Conservation (phyloP, 2,113 vertebrate genomes). For the Protobothrops flavoviridis region DNA sequence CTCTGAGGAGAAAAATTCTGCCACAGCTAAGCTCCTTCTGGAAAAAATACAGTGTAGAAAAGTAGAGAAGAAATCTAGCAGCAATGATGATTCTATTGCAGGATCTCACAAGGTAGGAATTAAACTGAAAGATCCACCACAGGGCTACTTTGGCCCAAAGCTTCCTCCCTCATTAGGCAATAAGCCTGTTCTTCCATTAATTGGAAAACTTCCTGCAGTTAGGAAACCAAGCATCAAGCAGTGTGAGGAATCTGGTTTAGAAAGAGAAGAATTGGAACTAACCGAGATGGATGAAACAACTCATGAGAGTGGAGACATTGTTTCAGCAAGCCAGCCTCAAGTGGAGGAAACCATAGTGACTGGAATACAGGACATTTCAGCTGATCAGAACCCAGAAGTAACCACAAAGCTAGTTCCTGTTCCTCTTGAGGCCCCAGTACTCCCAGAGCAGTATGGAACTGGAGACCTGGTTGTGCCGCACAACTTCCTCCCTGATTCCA, state of each 20-base stretch:
- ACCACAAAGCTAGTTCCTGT: slow-evolving; percentile 52
- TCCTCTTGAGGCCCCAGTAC: slow-evolving; percentile 47
- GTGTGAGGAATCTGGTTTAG: slow-evolving; percentile 75
- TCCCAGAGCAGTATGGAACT: slow-evolving; percentile 66
- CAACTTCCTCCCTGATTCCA: slow-evolving; percentile 68
- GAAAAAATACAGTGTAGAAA: slow-evolving; percentile 93
- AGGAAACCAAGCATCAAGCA: slow-evolving; percentile 79
- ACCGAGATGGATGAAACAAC: slow-evolving; percentile 73
- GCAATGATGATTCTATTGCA: slow-evolving; percentile 70
- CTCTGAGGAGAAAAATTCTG: slow-evolving; percentile 83
- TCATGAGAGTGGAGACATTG: slow-evolving; percentile 66
- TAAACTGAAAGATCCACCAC: slow-evolving; percentile 96
- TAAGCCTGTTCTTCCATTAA: slow-evolving; percentile 90
- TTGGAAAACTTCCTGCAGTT: slow-evolving; percentile 88
- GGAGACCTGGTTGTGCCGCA: slow-evolving; percentile 66
- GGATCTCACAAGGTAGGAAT: slow-evolving; percentile 79
- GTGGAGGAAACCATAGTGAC: slow-evolving; percentile 78
- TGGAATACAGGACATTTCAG: slow-evolving; percentile 71
- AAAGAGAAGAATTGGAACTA: slow-evolving; percentile 76
- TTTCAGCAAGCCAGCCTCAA: slow-evolving; percentile 69
- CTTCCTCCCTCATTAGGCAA: slow-evolving; percentile 88
- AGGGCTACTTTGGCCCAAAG: slow-evolving; percentile 96
- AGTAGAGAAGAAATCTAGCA: slow-evolving; percentile 70
- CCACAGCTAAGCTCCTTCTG: slow-evolving; percentile 90
- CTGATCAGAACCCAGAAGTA: slow-evolving; percentile 64